Evolutionary conservation across 2,113 vertebrate genomes (phyloP).

Genomic region (Saccopteryx leptura): DNA sequence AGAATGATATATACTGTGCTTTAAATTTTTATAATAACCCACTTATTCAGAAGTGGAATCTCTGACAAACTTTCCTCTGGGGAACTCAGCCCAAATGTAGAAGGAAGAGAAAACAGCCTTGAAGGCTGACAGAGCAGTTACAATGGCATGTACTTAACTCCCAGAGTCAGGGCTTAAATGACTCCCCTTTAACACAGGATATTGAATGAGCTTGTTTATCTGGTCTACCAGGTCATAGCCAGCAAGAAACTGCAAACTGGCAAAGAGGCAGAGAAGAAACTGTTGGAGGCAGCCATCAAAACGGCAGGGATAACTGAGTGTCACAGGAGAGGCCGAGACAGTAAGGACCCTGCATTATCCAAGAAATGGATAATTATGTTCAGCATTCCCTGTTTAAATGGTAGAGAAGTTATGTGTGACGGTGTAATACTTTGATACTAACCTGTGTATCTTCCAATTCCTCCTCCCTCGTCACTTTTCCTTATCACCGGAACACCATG

Average conservation of each 20-base stretch:
- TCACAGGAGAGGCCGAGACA: background rate
- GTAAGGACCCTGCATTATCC: background rate
- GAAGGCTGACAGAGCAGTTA: conserved; percentile 34
- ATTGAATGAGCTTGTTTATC: conserved; percentile 63
- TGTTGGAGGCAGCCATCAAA: background rate
- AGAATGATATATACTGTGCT: conserved; percentile 57
- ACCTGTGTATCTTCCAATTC: conserved; percentile 3
- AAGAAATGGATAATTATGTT: conserved; percentile 21
- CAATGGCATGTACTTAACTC: conserved; percentile 23
- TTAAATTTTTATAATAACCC: conserved; percentile 60
- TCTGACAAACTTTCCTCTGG: conserved; percentile 55
- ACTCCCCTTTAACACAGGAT: conserved; percentile 47
- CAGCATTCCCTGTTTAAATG: background rate
- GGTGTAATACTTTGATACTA: conserved; percentile 6
- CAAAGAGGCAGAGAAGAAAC: conserved; percentile 24
- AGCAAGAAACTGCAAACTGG: background rate
- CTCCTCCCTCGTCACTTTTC: background rate
- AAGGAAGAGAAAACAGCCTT: conserved; percentile 39
- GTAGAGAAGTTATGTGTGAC: background rate
- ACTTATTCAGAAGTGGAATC: conserved; percentile 70
- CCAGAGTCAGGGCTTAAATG: conserved; percentile 46
- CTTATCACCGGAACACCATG: background rate
- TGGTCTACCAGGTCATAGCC: background rate
- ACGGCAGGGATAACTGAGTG: background rate
- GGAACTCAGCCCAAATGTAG: conserved; percentile 44